Conservation (phyloP, 2,113 vertebrate genomes). For the Sturnira hondurensis region DNA sequence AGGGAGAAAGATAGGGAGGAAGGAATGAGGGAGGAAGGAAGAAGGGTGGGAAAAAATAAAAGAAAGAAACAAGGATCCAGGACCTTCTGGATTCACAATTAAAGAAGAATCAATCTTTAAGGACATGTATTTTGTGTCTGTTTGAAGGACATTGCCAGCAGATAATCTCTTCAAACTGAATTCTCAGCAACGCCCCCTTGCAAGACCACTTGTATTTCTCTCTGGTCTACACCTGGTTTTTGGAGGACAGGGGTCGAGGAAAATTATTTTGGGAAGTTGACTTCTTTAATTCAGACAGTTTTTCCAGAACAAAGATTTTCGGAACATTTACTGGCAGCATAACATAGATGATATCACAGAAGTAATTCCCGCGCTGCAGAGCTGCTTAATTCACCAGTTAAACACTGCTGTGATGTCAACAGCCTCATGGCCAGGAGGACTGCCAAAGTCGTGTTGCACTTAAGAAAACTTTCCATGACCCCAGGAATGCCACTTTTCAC, state of each 20-base stretch:
- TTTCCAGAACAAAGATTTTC: conserved; percentile 69
- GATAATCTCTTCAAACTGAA: not conserved
- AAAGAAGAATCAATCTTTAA: not conserved
- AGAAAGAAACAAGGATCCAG: not conserved
- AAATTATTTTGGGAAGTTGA: conserved; percentile 68
- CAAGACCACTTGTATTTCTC: not conserved
- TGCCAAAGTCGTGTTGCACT: not conserved
- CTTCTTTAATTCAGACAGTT: conserved; percentile 56
- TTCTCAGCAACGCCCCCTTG: not conserved
- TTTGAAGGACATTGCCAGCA: not conserved
- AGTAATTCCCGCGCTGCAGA: conserved; percentile 62
- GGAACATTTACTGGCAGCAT: conserved; percentile 60
- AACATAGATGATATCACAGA: conserved; percentile 55
- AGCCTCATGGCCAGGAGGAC: not conserved
- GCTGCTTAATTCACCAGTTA: conserved; percentile 42
- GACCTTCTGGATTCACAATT: not conserved
- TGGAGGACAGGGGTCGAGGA: not conserved
- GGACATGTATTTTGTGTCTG: not conserved
- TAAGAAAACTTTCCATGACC: not conserved
- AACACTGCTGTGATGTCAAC: not conserved
- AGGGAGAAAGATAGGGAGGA: not conserved
- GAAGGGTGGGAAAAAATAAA: not conserved
- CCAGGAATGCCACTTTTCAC: not conserved
- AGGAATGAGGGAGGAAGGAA: not conserved
- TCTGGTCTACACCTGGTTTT: not conserved